A percentile compares a stretch with the other conserved stretches of the same genome.
phyloP scores from a whole-genome alignment of 1,140 invertebrate genomes.

The Drosophila ambigua region DNA sequence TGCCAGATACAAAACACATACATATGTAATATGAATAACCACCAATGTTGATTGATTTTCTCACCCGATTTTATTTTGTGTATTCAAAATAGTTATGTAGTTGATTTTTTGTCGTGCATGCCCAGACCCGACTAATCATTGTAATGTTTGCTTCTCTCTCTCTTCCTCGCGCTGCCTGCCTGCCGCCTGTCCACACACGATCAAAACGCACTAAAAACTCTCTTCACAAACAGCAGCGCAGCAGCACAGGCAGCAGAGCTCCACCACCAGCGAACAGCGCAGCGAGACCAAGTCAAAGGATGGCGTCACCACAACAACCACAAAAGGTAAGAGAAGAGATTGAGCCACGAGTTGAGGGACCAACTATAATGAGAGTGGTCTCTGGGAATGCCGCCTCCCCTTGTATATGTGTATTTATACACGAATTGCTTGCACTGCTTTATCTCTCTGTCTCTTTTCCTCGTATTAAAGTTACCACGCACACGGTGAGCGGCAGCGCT shows the following conservation, averaged over 20 bases:
- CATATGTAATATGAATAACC: conserved; percentile 16
- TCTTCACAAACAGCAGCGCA: conserved; percentile 67
- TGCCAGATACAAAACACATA: conserved; percentile 49
- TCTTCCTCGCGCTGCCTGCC: conserved; percentile 37
- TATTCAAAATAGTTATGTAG: conserved; percentile 19
- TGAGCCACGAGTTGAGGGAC: no score
- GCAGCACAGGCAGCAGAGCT: conserved; percentile 78
- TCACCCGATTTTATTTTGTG: conserved; percentile 22
- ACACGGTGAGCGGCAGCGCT: conserved; percentile 85
- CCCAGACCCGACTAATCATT: conserved; percentile 37
- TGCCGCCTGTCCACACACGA: no score
- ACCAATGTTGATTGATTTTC: conserved; percentile 17
- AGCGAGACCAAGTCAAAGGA: conserved; percentile 80
- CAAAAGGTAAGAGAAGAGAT: conserved; percentile 61
- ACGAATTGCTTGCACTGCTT: no score
- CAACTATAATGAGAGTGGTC: neutral
- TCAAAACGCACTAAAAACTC: conserved; percentile 48
- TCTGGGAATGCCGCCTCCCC: neutral
- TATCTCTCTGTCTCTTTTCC: neutral
- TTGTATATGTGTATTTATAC: neutral
- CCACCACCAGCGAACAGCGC: conserved; percentile 77
- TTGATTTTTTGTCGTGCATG: conserved; percentile 54
- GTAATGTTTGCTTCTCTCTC: conserved; percentile 74
- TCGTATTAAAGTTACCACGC: conserved; percentile 87
- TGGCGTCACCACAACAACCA: conserved; percentile 83